Percentiles rank a stretch among this genome's conserved stretches.
Conservation (phyloP, 1,140 invertebrate species). For the Armadillidium nasatum region DNA sequence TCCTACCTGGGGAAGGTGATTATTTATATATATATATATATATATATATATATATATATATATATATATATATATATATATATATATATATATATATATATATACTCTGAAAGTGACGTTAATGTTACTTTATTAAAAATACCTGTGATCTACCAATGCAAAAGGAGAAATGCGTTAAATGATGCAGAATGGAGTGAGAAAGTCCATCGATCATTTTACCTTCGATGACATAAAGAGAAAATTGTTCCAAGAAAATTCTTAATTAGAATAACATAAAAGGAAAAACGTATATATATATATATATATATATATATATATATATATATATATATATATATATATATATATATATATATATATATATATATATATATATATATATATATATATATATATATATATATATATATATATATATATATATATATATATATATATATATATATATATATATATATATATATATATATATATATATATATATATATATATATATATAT, state of each 20-base stretch:
- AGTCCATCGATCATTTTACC: no score
- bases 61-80: conserved; percentile 6
- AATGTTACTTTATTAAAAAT: no score
- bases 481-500: background rate
- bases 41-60: conserved; percentile 6
- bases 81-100: background rate
- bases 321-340: conserved; percentile 6
- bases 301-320: conserved; percentile 1
- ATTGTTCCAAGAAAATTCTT: no score
- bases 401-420: conserved; percentile 2
- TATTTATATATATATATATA: conserved; percentile 1
- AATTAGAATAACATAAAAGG: no score
- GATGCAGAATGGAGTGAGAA: no score
- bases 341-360: conserved; percentile 6
- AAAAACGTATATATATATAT: no score
- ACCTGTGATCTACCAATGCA: background rate
- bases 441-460: conserved; percentile 6
- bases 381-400: no score
- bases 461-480: conserved; percentile 2
- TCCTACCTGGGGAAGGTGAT: no score
- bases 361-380: no score
- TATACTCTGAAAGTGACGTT: background rate
- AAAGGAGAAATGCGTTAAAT: no score
- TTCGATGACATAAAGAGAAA: no score
- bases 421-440: background rate